Conservation (phyloP, 2,797 vertebrate species). For the Hemitrygon akajei region DNA sequence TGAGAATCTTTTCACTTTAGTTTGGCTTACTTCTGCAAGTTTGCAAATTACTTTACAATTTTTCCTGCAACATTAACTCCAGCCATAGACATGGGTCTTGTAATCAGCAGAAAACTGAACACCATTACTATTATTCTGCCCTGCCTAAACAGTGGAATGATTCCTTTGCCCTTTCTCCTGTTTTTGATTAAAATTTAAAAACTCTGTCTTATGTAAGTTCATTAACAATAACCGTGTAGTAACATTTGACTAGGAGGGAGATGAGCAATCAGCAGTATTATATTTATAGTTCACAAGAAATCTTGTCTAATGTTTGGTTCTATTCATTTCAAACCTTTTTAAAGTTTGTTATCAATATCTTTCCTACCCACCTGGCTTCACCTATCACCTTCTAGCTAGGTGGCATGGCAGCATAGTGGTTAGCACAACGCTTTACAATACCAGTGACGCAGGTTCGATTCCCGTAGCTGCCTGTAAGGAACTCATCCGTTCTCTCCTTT, state of each 20-base stretch:
- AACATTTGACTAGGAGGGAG: neutral
- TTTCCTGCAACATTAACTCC: neutral
- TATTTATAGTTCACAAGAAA: too few species aligned
- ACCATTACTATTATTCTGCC: neutral
- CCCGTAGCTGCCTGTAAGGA: too few species aligned
- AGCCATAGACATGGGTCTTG: neutral
- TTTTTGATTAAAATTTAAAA: too few species aligned
- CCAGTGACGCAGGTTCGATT: too few species aligned
- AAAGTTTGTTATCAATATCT: neutral
- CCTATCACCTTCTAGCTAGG: too few species aligned
- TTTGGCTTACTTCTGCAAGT: neutral
- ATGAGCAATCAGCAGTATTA: neutral
- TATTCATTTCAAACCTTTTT: neutral
- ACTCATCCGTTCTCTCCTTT: too few species aligned
- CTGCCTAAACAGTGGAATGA: neutral
- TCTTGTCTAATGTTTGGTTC: neutral
- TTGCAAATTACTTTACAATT: neutral
- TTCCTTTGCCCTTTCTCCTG: too few species aligned
- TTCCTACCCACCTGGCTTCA: neutral
- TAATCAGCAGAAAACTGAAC: neutral
- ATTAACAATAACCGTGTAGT: neutral
- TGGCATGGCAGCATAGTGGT: too few species aligned
- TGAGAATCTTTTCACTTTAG: neutral
- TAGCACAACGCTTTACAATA: too few species aligned
- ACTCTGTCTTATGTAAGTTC: neutral